Base-by-base conservation (phyloP, 30 jellyfish, hydroid and myxozoan genomes). In the Cassiopea andromeda region DNA sequence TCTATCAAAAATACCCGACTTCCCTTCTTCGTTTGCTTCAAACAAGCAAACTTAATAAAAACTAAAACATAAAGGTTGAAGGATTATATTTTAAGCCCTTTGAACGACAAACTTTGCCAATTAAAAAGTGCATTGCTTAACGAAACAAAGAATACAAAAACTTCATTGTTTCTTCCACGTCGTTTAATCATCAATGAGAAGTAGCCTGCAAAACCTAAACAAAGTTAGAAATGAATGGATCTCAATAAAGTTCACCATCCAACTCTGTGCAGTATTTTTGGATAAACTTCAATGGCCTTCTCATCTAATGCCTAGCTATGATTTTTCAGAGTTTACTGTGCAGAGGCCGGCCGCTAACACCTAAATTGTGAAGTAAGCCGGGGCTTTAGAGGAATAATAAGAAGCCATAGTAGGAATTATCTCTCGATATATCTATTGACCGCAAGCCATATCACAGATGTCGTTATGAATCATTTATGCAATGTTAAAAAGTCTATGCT, bases 391-490 rank as follows among this genome's bases (percentile, higher is more conserved):
- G 43, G 73, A 64, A 17, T 2, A 64, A 64, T 27, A 64, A 5
- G 8, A 17, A 9, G 15, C 73, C 73, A 64, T 17, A 64, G 73
- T 64, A 16, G 73, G 73, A 13, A 64, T 64, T 64, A 64, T 64
- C 73, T 17, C 15, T 13, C 43, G 15, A 64, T 64, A 64, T 64
- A 64, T 64, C 73, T 64, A 64, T 17, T 9, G 27, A 64, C 8
- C 73, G 43, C 73, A 64, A 64, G 43, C 73, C 73, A 64, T 9
- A 64, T 64, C 43, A 64, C 73, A 64, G 73, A 64, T 64, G 73
- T 54, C 64, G 12, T 54, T 54, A 54, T 54, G 64, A 54, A 54
- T 54, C 64, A 54, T 54, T 54, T 54, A 54, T 54, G 38, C 64
- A 10, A 54, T 6, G 12, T 6, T 54, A 6, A 10, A 54, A 10